Evolutionary conservation across 2,797 vertebrate species (phyloP), one percentile per base, ranked within the genome.

Genomic region (Mycteria americana): DNA sequence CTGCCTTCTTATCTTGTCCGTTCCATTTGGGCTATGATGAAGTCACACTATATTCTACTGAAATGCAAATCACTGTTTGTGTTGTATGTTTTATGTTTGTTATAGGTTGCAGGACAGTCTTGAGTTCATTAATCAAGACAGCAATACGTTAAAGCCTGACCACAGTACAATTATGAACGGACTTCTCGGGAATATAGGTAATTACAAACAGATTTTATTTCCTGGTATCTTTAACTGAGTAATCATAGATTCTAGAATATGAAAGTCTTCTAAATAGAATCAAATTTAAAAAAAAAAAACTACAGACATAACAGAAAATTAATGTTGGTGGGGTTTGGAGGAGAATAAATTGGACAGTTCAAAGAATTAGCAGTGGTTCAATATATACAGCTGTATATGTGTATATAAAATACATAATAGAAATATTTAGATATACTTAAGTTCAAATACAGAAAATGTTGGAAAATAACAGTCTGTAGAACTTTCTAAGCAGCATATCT

Each of bases 181-280:
- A 95, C 98, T 99, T 60, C 98, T 99, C 85, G 99, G 98, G 91
- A 99, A 99, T 97, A 99, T 99, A 99, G 99, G 99, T 99, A 99
- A 99, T 88, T 95, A 64, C 64, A 89, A 76, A 70, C 24, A 82
- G 28, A 74, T 93, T 85, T 92, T 46, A 13, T 96, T 95, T 91
- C 68, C 67, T 93, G 56, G 7, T 85, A 19, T 59, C 48, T 82
- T 72, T 93, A 91, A 57, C 70, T 59, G 63, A 74, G 17, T 73
- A 56, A 79, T 70, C 17, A 28, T 37, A 78, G 76, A 39, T 28
- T 77, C 31, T 82, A 50, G n/a, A 79, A 56, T 9, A 45, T 73
- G 18, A 8, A 77, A 64, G 63, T 70, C 10, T 67, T 68, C 62
- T 37, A 46, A 89, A 86, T 27, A 33, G 23, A 87, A 56, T 51